Conservation (phyloP, 2,113 vertebrate genomes). For the Phaetusa simplex region DNA sequence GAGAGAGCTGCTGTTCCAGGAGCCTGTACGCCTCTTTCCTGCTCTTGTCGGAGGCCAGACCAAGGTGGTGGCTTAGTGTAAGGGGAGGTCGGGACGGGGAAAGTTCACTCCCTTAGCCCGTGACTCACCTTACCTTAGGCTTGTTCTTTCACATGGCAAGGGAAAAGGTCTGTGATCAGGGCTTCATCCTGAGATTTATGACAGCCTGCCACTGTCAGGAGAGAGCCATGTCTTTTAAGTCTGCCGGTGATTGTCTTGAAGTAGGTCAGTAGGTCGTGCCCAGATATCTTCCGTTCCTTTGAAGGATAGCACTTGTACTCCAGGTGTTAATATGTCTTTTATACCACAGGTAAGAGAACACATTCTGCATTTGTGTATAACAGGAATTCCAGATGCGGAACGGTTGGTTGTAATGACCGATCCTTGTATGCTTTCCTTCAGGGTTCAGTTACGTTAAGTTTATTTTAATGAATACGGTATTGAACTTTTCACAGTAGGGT, state of each 20-base stretch:
- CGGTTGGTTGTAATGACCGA: neutral
- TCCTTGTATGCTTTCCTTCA: neutral
- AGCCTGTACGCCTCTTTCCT: neutral
- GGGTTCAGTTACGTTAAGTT: neutral
- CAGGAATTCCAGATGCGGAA: neutral
- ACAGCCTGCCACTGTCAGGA: neutral
- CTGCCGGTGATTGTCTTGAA: neutral
- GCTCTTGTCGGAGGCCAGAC: neutral
- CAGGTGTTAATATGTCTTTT: neutral
- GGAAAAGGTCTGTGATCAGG: neutral
- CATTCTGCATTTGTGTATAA: neutral
- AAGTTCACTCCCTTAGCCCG: neutral
- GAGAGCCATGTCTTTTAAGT: neutral
- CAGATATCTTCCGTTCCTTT: neutral
- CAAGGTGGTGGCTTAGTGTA: neutral
- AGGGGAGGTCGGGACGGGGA: neutral
- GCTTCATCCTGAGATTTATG: neutral
- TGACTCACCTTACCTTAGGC: neutral
- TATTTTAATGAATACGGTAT: conserved; percentile 40
- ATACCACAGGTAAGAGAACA: neutral
- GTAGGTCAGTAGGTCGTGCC: conserved; percentile 35
- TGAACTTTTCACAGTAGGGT: conserved; percentile 12
- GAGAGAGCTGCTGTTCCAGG: neutral
- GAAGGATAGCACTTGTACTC: neutral
- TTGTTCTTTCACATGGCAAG: neutral